These are phyloP conservation scores for Anoplius nigerrimus DNA, from an alignment of 2,888 invertebrate species.

Conservation along the genomic window DNA sequence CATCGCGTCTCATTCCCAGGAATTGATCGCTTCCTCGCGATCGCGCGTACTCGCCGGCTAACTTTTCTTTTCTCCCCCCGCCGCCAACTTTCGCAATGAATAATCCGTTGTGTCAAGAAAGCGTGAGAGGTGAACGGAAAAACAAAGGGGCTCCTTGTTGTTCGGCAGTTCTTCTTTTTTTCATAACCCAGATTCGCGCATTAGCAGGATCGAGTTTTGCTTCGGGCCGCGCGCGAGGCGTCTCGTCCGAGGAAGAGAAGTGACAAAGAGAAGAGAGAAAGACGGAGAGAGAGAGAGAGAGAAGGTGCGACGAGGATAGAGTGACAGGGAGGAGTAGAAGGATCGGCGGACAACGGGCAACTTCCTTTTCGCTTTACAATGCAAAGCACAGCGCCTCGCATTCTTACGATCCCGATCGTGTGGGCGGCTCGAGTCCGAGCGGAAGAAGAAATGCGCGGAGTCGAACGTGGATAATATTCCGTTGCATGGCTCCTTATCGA, in stretches of 20 bases:
- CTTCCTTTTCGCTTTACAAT: no score
- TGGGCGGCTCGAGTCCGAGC: background rate
- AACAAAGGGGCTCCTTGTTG: conserved; percentile 39
- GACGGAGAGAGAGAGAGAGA: background rate
- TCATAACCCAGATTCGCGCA: conserved; percentile 40
- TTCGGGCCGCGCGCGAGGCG: background rate
- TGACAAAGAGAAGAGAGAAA: background rate
- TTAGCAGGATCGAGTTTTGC: conserved; percentile 10
- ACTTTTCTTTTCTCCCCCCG: conserved; percentile 20
- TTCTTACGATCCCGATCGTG: background rate
- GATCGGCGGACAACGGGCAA: background rate
- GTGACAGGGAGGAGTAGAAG: background rate
- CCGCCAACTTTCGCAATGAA: conserved; percentile 41
- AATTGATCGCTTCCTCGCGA: no score
- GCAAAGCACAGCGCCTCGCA: no score
- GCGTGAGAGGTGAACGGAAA: conserved; percentile 38
- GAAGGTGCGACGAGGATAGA: background rate
- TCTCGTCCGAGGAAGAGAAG: background rate
- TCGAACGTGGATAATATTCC: conserved; percentile 11
- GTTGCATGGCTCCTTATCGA: conserved; percentile 11
- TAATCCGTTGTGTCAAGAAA: conserved; percentile 44
- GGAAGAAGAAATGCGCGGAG: background rate
- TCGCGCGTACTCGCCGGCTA: no score
- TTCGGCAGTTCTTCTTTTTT: conserved; percentile 24
- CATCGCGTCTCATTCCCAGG: no score